Evolutionary conservation across 2,888 invertebrate species (phyloP).

Genomic region (Dryobota labecula): DNA sequence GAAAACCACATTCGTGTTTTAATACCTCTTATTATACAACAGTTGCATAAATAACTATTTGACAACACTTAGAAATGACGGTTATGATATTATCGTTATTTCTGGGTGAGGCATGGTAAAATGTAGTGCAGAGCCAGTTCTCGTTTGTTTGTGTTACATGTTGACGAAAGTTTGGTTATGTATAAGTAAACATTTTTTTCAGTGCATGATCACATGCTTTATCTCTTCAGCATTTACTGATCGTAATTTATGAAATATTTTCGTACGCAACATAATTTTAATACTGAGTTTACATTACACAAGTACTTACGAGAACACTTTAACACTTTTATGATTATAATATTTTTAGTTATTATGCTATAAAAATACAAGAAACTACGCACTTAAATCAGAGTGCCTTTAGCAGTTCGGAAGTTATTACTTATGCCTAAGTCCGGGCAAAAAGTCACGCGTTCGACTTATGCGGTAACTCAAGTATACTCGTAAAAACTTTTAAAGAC

Average conservation of each 20-base stretch:
- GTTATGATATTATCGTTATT: too few species aligned
- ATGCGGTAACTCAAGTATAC: conserved; percentile 4
- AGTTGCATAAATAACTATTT: too few species aligned
- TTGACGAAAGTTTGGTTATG: too few species aligned
- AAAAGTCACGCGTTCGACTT: conserved; percentile 6
- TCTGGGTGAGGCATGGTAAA: too few species aligned
- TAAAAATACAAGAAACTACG: conserved; percentile 6
- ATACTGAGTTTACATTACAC: conserved; percentile 9
- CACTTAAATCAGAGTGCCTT: conserved; percentile 43
- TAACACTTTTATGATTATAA: conserved; percentile 7
- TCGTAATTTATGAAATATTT: background rate
- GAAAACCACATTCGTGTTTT: too few species aligned
- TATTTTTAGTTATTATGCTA: conserved; percentile 1
- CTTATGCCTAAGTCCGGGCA: background rate
- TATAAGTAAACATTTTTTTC: too few species aligned
- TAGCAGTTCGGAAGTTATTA: conserved; percentile 20
- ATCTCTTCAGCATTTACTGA: background rate
- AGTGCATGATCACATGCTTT: background rate
- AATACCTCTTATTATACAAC: too few species aligned
- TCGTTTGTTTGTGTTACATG: too few species aligned
- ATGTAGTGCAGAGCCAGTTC: too few species aligned
- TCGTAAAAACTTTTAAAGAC: conserved; percentile 14
- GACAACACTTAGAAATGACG: too few species aligned
- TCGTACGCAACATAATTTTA: background rate
- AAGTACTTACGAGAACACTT: background rate